Evolutionary conservation across 2,888 invertebrate genomes (phyloP).

Genomic region (Julus scanicus): DNA sequence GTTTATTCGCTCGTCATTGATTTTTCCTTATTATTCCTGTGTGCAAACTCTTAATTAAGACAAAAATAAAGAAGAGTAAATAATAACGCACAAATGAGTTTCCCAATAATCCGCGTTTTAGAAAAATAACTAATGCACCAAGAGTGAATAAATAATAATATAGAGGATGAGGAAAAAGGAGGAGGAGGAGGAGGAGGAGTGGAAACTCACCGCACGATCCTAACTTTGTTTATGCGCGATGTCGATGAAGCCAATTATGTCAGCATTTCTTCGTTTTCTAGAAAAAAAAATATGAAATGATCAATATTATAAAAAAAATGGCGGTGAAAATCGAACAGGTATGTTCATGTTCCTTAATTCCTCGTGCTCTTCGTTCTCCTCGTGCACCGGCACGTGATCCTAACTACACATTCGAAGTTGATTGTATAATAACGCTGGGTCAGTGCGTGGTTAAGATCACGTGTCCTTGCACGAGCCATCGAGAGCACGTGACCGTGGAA

Average conservation of each 20-base stretch:
- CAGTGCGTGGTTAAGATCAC: too few relatives aligned
- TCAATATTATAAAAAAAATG: too few relatives aligned
- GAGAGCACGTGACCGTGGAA: too few relatives aligned
- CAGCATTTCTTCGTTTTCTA: neutral
- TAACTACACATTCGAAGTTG: too few relatives aligned
- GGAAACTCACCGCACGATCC: neutral
- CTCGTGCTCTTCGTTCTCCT: too few relatives aligned
- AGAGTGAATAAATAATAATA: neutral
- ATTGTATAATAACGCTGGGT: too few relatives aligned
- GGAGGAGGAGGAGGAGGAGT: neutral
- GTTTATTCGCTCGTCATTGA: constrained; percentile 17
- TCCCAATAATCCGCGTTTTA: neutral
- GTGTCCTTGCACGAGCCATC: too few relatives aligned
- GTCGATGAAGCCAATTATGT: neutral
- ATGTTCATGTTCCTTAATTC: too few relatives aligned
- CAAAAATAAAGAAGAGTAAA: constrained; percentile 24
- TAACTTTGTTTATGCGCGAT: neutral
- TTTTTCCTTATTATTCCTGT: neutral
- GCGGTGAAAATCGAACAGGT: too few relatives aligned
- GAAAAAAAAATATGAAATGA: too few relatives aligned
- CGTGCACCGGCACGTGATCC: too few relatives aligned
- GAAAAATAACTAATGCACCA: constrained; percentile 25
- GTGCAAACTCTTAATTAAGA: constrained; percentile 24
- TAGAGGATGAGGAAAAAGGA: neutral
- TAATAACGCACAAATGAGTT: neutral